These are phyloP conservation scores for Camelus dromedarius DNA, from an alignment of 2,113 vertebrate species.

Conservation along the genomic window DNA sequence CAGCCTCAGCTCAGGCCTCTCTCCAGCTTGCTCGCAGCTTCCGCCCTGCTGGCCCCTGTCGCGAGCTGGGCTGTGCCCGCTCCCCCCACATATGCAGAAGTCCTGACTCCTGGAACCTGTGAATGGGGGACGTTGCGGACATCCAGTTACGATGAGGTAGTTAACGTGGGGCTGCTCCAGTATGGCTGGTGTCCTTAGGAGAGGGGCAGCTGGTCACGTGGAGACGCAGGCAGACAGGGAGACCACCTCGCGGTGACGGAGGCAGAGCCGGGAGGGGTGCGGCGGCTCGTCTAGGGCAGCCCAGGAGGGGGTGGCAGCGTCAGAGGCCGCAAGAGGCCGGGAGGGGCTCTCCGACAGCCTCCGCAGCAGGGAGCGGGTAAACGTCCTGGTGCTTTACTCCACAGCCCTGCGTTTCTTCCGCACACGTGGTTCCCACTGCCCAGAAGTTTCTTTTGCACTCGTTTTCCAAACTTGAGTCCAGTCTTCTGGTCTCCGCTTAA, in stretches of 20 bases:
- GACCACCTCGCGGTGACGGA: no score
- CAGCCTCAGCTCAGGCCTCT: not conserved
- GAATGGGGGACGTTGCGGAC: not conserved
- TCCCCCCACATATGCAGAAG: no score
- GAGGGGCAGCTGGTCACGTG: not conserved
- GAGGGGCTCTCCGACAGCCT: accelerated
- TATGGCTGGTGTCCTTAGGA: not conserved
- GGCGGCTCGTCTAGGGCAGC: accelerated
- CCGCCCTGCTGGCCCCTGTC: not conserved
- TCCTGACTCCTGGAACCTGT: not conserved
- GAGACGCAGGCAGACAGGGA: not conserved
- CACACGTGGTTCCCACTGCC: not conserved
- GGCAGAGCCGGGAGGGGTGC: accelerated
- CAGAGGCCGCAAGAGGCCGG: not conserved
- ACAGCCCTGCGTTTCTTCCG: not conserved
- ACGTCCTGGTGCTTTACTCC: not conserved
- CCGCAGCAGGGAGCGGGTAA: not conserved
- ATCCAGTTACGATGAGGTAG: not conserved
- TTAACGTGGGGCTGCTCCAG: not conserved
- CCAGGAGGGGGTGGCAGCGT: no score
- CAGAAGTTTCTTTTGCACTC: not conserved
- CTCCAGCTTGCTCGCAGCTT: not conserved
- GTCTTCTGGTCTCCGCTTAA: not conserved
- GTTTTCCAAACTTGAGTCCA: not conserved
- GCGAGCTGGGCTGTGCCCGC: not conserved